A percentile compares a stretch with the other conserved stretches of the same genome.
Evolutionary conservation across 1,140 invertebrate genomes (phyloP).

Genomic region (Saccostrea echinata): DNA sequence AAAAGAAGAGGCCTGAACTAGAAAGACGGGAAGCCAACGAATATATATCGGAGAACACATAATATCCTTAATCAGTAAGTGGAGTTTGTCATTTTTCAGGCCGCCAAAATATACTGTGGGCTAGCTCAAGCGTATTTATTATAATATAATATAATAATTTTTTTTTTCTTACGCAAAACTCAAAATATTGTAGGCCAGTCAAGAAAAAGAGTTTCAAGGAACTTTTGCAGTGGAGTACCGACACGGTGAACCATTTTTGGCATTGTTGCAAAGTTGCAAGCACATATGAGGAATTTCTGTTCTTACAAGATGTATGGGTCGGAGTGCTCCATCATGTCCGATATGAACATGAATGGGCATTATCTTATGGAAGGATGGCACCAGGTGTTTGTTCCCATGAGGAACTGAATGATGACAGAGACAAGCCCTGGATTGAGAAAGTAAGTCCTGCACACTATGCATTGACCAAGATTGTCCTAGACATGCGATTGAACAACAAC

Average conservation of each 20-base stretch:
- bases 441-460: slow-evolving; percentile 6
- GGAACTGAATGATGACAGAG: too few relatives aligned
- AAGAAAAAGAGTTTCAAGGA: too few relatives aligned
- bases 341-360: slow-evolving; percentile 41
- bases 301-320: slow-evolving; percentile 13
- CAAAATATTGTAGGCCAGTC: slow-evolving; percentile 34
- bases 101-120: too few relatives aligned
- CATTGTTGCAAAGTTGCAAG: slow-evolving; percentile 28
- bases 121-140: too few relatives aligned
- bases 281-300: slow-evolving; percentile 5
- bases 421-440: slow-evolving; percentile 3
- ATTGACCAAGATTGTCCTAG: slow-evolving; percentile 28
- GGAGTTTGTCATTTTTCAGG: too few relatives aligned
- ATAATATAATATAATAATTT: too few relatives aligned
- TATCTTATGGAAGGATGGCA: slow-evolving; percentile 9
- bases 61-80: too few relatives aligned
- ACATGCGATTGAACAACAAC: slow-evolving; percentile 38
- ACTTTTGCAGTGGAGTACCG: slow-evolving; percentile 28
- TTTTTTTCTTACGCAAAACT: too few relatives aligned
- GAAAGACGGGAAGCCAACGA: too few relatives aligned
- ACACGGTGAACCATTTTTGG: slow-evolving; percentile 49
- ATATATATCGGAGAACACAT: too few relatives aligned
- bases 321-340: slow-evolving; percentile 53
- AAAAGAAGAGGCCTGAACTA: too few relatives aligned
- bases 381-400: too few relatives aligned